Evolutionary conservation across 2,113 vertebrate species (phyloP).

Genomic region (Antigone vipio): DNA sequence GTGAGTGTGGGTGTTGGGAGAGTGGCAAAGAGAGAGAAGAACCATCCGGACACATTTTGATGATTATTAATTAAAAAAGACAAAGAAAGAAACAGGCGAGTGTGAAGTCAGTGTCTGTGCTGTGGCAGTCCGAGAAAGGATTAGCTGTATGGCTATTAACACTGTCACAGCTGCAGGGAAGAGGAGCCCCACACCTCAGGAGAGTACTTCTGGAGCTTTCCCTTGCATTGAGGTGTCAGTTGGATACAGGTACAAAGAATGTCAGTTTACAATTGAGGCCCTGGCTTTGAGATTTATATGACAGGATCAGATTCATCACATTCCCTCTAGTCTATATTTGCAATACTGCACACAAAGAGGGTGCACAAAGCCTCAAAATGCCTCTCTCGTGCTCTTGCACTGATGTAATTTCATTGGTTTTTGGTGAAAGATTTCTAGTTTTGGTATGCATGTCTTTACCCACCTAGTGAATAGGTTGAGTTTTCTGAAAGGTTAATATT

Average conservation of each 20-base stretch:
- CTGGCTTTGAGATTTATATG: neutral
- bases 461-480: neutral
- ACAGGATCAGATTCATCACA: neutral
- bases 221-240: neutral
- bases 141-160: neutral
- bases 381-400: neutral
- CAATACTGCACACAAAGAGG: neutral
- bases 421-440: neutral
- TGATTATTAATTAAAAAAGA: constrained; percentile 45
- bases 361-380: neutral
- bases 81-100: neutral
- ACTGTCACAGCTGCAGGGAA: neutral
- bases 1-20: neutral
- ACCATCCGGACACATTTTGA: neutral
- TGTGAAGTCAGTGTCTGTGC: neutral
- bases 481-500: neutral
- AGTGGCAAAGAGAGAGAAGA: neutral
- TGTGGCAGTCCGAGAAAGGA: neutral
- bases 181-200: neutral
- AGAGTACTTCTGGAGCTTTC: neutral
- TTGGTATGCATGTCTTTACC: neutral
- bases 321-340: neutral
- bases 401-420: neutral
- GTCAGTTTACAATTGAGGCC: neutral
- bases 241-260: neutral